Percentiles rank a stretch among this genome's conserved stretches.
phyloP scores from a whole-genome alignment of 2,888 invertebrate genomes.

The Schizotus pectinicornis region DNA sequence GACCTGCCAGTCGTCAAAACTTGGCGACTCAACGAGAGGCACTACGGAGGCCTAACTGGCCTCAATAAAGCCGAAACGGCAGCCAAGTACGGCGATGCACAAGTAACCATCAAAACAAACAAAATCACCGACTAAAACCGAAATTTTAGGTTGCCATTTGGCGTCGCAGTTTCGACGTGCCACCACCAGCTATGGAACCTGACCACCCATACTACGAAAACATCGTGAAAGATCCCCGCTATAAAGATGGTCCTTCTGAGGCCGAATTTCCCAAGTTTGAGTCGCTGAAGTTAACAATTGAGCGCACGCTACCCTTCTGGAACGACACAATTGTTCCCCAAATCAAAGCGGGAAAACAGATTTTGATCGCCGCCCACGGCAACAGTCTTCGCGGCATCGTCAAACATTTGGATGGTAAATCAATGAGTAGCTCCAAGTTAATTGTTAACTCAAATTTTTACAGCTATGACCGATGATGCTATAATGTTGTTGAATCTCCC shows the following conservation, averaged over 20 bases:
- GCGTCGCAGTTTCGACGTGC: conserved; percentile 85
- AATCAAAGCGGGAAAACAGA: conserved; percentile 80
- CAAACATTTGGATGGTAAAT: conserved; percentile 67
- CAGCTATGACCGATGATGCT: conserved; percentile 72
- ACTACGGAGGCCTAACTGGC: conserved; percentile 72
- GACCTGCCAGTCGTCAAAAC: conserved; percentile 64
- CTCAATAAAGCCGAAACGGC: conserved; percentile 72
- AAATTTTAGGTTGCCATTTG: conserved; percentile 73
- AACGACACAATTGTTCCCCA: conserved; percentile 85
- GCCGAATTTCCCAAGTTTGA: conserved; percentile 86
- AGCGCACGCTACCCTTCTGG: conserved; percentile 88
- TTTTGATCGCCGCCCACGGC: conserved; percentile 88
- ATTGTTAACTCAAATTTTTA: conserved; percentile 23
- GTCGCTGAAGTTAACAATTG: conserved; percentile 83
- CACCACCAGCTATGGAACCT: conserved; percentile 84
- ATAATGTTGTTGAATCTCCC: conserved; percentile 80
- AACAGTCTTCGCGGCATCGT: conserved; percentile 88
- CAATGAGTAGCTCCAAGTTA: too few species aligned
- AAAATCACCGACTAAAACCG: conserved; percentile 50
- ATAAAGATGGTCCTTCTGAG: conserved; percentile 71
- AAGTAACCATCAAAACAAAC: conserved; percentile 53
- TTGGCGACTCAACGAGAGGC: conserved; percentile 71
- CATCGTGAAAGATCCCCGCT: conserved; percentile 80
- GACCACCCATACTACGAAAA: conserved; percentile 78
- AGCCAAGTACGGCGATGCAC: conserved; percentile 70